Evolutionary conservation across 2,797 vertebrate species (phyloP).

Genomic region (Heliangelus exortis): DNA sequence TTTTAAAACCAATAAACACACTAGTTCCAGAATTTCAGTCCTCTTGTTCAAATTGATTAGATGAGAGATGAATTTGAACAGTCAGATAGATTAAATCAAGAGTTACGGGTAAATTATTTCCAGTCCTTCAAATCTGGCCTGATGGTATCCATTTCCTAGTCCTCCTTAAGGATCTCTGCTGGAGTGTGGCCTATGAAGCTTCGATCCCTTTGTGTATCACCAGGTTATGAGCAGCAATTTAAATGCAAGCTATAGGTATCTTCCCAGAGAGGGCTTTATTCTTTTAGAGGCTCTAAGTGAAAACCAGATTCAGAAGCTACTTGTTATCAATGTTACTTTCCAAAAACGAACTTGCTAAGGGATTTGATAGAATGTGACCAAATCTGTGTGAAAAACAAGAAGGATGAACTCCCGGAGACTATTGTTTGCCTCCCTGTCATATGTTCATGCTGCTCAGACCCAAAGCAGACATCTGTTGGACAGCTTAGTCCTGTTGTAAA

Average conservation of each 20-base stretch:
- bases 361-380: neutral
- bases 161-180: constrained; percentile 44
- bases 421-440: constrained; percentile 18
- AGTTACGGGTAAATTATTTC: constrained; percentile 54
- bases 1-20: constrained; percentile 50
- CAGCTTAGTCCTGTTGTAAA: constrained; percentile 48
- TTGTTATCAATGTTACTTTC: neutral
- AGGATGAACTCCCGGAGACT: neutral
- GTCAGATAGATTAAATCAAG: constrained; percentile 63
- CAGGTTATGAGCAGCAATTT: constrained; percentile 17
- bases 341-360: neutral
- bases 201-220: neutral
- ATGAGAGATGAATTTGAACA: constrained; percentile 60
- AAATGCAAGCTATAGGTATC: neutral
- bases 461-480: constrained; percentile 59
- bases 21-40: constrained; percentile 49
- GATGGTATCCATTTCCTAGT: constrained; percentile 65
- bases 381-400: constrained; percentile 4
- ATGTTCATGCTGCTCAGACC: neutral
- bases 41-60: constrained; percentile 52
- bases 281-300: neutral
- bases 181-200: constrained; percentile 12
- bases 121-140: constrained; percentile 45
- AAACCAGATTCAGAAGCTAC: neutral
- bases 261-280: neutral